A percentile compares a stretch with the other conserved stretches of the same genome.
phyloP scores from a whole-genome alignment of 2,888 invertebrate species.

The Lasioglossum calceatum region DNA sequence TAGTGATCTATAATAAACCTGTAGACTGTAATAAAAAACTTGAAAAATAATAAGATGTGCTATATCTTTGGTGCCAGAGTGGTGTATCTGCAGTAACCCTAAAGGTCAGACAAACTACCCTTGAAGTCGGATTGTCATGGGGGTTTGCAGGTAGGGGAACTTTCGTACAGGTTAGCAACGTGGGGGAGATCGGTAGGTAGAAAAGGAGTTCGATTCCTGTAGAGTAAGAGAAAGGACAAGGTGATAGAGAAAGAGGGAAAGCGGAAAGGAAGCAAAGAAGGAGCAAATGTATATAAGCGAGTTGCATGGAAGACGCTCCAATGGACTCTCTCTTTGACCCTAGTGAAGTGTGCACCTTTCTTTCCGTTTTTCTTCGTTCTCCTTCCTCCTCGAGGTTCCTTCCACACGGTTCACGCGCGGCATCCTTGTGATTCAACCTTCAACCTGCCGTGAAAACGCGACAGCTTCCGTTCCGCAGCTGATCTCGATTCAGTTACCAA shows the following conservation, averaged over 20 bases:
- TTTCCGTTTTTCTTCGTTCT: conserved; percentile 66
- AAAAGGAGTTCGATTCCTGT: conserved; percentile 54
- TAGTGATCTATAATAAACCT: too few relatives aligned
- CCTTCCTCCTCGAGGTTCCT: conserved; percentile 60
- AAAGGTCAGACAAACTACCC: not conserved
- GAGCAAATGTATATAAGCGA: conserved; percentile 80
- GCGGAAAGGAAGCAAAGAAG: conserved; percentile 71
- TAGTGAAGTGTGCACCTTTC: conserved; percentile 79
- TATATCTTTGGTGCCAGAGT: not conserved
- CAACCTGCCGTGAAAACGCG: conserved; percentile 27
- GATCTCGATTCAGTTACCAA: not conserved
- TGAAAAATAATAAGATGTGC: not conserved
- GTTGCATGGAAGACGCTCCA: conserved; percentile 73
- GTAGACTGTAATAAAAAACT: too few relatives aligned
- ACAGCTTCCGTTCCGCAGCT: conserved; percentile 6
- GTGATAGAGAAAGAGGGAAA: conserved; percentile 49
- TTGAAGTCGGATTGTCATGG: not conserved
- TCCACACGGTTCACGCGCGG: conserved; percentile 12
- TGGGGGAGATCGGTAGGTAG: conserved; percentile 47
- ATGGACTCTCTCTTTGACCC: conserved; percentile 83
- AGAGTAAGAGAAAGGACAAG: conserved; percentile 43
- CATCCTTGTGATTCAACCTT: conserved; percentile 52
- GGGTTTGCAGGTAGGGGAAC: conserved; percentile 13
- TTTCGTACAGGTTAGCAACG: conserved; percentile 12
- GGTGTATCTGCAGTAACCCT: not conserved